Evolutionary conservation across 2,797 vertebrate genomes (phyloP).

Genomic region (Aulostomus chinensis): DNA sequence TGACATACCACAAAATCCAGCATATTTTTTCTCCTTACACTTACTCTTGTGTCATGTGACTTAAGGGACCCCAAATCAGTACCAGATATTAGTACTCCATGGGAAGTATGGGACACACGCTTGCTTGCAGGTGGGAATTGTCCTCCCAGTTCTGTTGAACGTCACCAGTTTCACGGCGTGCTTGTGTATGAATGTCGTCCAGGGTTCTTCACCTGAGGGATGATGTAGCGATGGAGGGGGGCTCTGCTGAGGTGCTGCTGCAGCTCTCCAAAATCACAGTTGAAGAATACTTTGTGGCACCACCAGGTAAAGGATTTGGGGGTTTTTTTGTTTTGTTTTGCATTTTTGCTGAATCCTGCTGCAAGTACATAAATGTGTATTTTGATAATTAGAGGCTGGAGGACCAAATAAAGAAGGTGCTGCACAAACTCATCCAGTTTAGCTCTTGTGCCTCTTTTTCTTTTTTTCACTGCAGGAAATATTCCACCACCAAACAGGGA

Average conservation of each 20-base stretch:
- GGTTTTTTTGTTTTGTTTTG: neutral
- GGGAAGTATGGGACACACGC: no score
- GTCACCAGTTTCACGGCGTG: neutral
- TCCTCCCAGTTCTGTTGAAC: neutral
- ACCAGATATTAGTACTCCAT: no score
- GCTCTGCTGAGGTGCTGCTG: constrained; percentile 84
- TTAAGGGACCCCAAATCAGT: no score
- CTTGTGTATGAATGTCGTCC: constrained; percentile 3
- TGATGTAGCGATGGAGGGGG: constrained; percentile 83
- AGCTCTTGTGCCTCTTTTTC: neutral
- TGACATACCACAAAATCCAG: no score
- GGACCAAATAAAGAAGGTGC: no score
- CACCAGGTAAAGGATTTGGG: constrained; percentile 83
- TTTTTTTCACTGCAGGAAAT: constrained; percentile 83
- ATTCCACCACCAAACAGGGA: constrained; percentile 86
- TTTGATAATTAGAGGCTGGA: no score
- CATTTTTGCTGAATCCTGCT: neutral
- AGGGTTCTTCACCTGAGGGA: constrained; percentile 87
- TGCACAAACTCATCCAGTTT: no score
- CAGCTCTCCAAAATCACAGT: constrained; percentile 81
- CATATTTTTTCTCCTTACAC: no score
- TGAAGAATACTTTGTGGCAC: constrained; percentile 95
- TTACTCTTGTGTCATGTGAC: no score
- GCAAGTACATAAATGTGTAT: no score
- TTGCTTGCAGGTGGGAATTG: neutral